Evolutionary conservation across 1,140 invertebrate species (phyloP).

Genomic region (Homarus americanus): DNA sequence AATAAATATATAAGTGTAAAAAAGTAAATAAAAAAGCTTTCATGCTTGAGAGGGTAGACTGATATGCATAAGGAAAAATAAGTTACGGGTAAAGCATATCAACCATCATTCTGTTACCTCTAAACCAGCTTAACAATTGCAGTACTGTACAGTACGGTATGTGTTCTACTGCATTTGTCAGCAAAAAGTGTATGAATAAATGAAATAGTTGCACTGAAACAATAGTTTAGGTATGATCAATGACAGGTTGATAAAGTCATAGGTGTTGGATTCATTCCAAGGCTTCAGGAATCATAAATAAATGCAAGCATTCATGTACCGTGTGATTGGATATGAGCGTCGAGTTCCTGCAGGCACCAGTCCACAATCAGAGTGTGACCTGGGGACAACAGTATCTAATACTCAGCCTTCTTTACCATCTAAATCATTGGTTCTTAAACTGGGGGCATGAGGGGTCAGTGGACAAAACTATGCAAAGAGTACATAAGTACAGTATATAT

Average conservation of each 20-base stretch:
- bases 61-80: neutral
- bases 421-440: no score
- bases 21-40: neutral
- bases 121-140: no score
- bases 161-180: no score
- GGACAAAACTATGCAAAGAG: no score
- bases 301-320: constrained; percentile 32
- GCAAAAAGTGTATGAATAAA: neutral
- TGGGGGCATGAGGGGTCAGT: no score
- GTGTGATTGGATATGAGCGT: constrained; percentile 65
- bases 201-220: neutral
- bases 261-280: neutral
- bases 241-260: neutral
- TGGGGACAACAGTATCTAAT: constrained; percentile 48
- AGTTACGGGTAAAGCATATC: neutral
- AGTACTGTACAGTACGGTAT: no score
- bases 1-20: neutral
- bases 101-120: neutral
- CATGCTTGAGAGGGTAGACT: neutral
- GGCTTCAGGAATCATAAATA: neutral
- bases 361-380: constrained; percentile 66
- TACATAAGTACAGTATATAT: no score
- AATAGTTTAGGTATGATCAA: neutral
- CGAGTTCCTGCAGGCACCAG: constrained; percentile 28
- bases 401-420: constrained; percentile 27